Conservation (phyloP, 2,797 vertebrate genomes). For the Pampus argenteus region DNA sequence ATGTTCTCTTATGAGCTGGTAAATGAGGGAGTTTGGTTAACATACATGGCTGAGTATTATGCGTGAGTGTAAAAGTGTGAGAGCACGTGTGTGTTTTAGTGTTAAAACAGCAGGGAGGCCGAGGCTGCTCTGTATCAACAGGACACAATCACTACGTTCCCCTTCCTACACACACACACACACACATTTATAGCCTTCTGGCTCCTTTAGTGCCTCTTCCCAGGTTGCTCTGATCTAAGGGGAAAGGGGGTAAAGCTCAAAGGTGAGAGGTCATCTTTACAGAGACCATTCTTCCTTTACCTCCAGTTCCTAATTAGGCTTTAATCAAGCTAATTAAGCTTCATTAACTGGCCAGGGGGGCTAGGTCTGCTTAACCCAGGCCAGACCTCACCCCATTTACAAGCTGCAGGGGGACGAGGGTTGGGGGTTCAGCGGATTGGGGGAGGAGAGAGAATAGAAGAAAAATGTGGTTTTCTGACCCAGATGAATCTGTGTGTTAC, state of each 20-base stretch:
- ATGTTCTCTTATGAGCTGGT: slow-evolving; percentile 41
- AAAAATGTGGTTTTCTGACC: slow-evolving; percentile 45
- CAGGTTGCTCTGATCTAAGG: slow-evolving; percentile 68
- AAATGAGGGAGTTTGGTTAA: slow-evolving; percentile 20
- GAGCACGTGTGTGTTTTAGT: slow-evolving; percentile 16
- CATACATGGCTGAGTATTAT: slow-evolving; percentile 9
- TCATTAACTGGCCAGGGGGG: slow-evolving; percentile 73
- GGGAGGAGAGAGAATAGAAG: slow-evolving; percentile 21
- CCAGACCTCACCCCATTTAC: slow-evolving; percentile 54
- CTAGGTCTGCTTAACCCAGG: slow-evolving; percentile 50
- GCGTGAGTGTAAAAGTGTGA: slow-evolving; percentile 3
- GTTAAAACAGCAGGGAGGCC: slow-evolving; percentile 59
- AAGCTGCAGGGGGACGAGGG: slow-evolving; percentile 17
- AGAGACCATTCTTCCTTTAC: slow-evolving; percentile 59
- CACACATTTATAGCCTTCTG: slow-evolving; percentile 33
- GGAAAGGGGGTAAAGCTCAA: slow-evolving; percentile 70
- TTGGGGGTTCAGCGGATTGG: neutral
- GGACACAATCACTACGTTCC: slow-evolving; percentile 40
- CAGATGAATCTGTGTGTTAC: slow-evolving; percentile 63
- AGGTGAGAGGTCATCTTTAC: slow-evolving; percentile 77
- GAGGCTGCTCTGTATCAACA: slow-evolving; percentile 66
- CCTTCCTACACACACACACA: slow-evolving; percentile 30
- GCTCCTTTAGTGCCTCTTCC: slow-evolving; percentile 57
- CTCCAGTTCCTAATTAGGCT: slow-evolving; percentile 74
- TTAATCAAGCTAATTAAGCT: slow-evolving; percentile 85